These are phyloP conservation scores for Halictus rubicundus DNA, from an alignment of 1,140 invertebrate species.

Conservation along the genomic window DNA sequence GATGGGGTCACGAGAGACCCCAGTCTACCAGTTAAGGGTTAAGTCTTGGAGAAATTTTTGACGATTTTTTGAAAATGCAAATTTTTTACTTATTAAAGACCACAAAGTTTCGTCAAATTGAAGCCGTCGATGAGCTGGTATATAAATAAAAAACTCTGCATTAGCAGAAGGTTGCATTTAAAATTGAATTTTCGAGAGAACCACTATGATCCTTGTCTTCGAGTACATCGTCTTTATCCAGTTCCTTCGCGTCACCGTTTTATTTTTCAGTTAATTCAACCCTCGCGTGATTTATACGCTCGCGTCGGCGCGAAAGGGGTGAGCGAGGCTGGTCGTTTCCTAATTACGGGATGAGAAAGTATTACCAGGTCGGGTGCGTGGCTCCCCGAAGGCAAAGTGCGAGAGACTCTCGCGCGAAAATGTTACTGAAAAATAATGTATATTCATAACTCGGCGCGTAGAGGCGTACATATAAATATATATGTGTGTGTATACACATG, in stretches of 20 bases:
- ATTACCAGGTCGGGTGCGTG: conserved; percentile 47
- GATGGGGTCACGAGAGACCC: too few species aligned
- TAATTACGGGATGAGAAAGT: conserved; percentile 64
- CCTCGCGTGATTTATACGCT: conserved; percentile 57
- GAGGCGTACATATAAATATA: too few species aligned
- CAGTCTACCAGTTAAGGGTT: too few species aligned
- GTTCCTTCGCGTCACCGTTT: neutral
- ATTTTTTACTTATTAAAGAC: too few species aligned
- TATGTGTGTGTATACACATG: neutral
- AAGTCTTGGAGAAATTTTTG: too few species aligned
- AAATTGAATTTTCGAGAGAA: too few species aligned
- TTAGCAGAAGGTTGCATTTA: too few species aligned
- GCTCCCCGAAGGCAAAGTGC: conserved; percentile 36
- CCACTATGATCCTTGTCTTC: too few species aligned
- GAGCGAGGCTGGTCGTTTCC: conserved; percentile 45
- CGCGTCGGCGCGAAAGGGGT: conserved; percentile 31
- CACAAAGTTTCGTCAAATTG: too few species aligned
- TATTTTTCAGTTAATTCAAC: neutral
- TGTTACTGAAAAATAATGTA: conserved; percentile 50
- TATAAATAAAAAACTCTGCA: too few species aligned
- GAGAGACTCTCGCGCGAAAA: conserved; percentile 24
- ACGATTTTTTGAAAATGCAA: too few species aligned
- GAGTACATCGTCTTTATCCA: neutral
- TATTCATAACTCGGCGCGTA: conserved; percentile 39
- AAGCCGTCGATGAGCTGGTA: too few species aligned